Evolutionary conservation across 1,140 invertebrate species (phyloP).

Genomic region (Drosophila ohnishii): DNA sequence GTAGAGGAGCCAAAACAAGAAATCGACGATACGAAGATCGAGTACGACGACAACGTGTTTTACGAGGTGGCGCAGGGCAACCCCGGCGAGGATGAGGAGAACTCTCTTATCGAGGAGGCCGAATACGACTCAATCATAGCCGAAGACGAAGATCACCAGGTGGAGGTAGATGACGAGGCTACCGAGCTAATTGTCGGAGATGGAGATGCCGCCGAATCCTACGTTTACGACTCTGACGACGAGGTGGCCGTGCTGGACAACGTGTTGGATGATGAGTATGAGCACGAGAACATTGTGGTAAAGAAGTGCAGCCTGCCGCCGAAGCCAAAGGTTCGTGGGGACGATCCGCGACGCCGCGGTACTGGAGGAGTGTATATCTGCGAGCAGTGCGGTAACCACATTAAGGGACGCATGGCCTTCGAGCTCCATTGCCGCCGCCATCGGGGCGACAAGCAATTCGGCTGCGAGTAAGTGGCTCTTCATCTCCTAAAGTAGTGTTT

Average conservation of each 20-base stretch:
- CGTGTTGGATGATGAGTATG: conserved; percentile 67
- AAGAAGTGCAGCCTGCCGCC: conserved; percentile 65
- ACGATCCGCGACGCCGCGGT: conserved; percentile 59
- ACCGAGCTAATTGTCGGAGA: conserved; percentile 54
- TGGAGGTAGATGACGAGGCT: conserved; percentile 54
- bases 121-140: conserved; percentile 62
- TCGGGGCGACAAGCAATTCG: conserved; percentile 69
- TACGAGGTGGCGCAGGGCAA: conserved; percentile 48
- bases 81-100: conserved; percentile 48
- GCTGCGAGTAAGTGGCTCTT: conserved; percentile 65
- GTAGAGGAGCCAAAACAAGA: conserved; percentile 42
- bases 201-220: conserved; percentile 54
- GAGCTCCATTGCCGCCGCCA: conserved; percentile 72
- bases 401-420: conserved; percentile 71
- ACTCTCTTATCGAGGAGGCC: conserved; percentile 56
- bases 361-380: conserved; percentile 68
- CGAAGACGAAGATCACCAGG: conserved; percentile 48
- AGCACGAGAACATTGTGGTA: conserved; percentile 61
- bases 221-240: conserved; percentile 68
- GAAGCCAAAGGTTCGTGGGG: conserved; percentile 56
- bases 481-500: background rate
- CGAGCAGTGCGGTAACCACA: conserved; percentile 72
- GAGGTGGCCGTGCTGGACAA: conserved; percentile 70
- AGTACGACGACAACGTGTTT: conserved; percentile 48
- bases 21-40: conserved; percentile 38